Evolutionary conservation across 2,113 vertebrate genomes (phyloP).

Genomic region (Phrynosoma platyrhinos): DNA sequence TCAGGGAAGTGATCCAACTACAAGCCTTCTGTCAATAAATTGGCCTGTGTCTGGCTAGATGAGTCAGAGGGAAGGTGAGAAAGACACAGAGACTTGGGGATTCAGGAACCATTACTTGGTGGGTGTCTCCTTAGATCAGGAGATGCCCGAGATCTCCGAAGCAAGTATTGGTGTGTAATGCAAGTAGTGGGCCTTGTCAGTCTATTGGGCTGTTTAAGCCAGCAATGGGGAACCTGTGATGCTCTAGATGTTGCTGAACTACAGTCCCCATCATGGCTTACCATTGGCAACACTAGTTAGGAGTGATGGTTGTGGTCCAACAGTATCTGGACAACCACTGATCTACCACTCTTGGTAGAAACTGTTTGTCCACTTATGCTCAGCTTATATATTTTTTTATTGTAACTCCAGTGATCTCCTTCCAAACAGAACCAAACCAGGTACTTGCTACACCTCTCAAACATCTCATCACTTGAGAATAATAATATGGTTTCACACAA

Average conservation of each 20-base stretch:
- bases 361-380: neutral
- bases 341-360: too few relatives aligned
- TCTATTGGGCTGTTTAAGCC: neutral
- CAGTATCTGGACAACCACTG: too few relatives aligned
- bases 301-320: too few relatives aligned
- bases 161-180: too few relatives aligned
- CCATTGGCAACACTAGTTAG: too few relatives aligned
- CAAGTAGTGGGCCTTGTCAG: neutral
- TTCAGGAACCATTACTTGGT: neutral
- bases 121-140: neutral
- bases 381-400: neutral
- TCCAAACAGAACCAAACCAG: neutral
- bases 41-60: neutral
- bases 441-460: neutral
- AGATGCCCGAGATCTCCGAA: too few relatives aligned
- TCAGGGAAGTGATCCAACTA: constrained; percentile 19
- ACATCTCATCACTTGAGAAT: neutral
- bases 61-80: neutral
- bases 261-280: too few relatives aligned
- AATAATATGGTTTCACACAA: neutral
- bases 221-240: neutral
- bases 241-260: too few relatives aligned
- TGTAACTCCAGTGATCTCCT: neutral
- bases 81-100: neutral
- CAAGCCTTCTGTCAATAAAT: neutral